A percentile compares a stretch with the other conserved stretches of the same genome.
Evolutionary conservation across 2,113 vertebrate genomes (phyloP).

Genomic region (Bufo gargarizans): DNA sequence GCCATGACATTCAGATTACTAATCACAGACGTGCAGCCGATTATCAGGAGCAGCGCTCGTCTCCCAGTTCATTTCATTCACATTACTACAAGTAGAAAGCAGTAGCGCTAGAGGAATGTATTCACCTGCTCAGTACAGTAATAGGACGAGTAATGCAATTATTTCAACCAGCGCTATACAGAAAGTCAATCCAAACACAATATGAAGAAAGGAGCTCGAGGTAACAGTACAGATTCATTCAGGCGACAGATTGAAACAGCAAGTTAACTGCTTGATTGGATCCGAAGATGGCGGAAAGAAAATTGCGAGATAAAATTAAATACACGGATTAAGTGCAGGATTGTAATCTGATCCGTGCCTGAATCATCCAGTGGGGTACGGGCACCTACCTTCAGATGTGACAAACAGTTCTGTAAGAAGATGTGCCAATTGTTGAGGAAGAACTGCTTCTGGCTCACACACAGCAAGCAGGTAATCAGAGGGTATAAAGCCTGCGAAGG

Average conservation of each 20-base stretch:
- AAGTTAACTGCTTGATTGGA: not conserved
- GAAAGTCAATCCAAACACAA: not conserved
- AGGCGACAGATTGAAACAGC: not conserved
- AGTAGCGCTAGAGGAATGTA: not conserved
- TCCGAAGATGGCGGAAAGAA: constrained; percentile 39
- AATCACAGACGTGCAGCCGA: constrained; percentile 34
- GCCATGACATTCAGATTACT: not conserved
- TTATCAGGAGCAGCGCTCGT: not conserved
- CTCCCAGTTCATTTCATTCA: not conserved
- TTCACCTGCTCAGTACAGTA: not conserved
- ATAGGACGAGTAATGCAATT: not conserved
- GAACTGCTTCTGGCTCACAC: constrained; percentile 99
- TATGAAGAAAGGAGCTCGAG: not conserved
- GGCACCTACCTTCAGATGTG: constrained; percentile 93
- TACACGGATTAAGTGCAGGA: not conserved
- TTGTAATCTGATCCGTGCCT: not conserved
- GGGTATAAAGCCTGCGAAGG: constrained; percentile 90
- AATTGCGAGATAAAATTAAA: constrained; percentile 18
- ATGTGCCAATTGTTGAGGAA: constrained; percentile 99
- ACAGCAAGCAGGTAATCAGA: constrained; percentile 97
- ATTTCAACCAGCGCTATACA: not conserved
- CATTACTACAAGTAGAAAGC: not conserved
- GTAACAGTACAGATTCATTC: not conserved
- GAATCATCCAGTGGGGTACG: not conserved
- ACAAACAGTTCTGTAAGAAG: constrained; percentile 99